Percentiles rank a stretch among this genome's conserved stretches.
Conservation (phyloP, 1,140 invertebrate genomes). For the Neotoxoptera formosana region DNA sequence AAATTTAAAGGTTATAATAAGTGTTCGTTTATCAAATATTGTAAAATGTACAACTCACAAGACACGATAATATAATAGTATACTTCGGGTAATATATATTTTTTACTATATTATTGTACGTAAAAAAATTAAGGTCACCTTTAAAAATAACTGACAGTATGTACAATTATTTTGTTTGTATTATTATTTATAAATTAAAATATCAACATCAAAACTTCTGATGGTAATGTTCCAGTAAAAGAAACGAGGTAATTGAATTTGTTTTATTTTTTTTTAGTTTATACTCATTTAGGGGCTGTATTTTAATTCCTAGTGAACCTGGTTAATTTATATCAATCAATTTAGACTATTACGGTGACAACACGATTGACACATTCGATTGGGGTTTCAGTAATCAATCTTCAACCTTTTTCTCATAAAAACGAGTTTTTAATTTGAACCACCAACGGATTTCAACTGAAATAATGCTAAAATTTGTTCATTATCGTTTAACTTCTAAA, state of each 20-base stretch:
- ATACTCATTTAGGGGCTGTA: not conserved
- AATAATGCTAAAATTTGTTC: not conserved
- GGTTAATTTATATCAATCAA: slow-evolving; percentile 29
- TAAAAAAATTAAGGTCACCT: too few relatives aligned
- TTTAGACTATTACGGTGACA: not conserved
- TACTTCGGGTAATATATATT: too few relatives aligned
- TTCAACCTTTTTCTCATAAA: slow-evolving; percentile 1
- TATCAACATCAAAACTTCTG: not conserved
- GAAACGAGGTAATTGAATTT: not conserved
- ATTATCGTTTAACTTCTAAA: not conserved
- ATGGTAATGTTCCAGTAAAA: not conserved
- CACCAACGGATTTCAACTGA: not conserved
- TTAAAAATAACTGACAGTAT: too few relatives aligned
- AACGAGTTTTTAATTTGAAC: slow-evolving; percentile 1
- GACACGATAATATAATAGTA: not conserved
- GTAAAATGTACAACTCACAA: not conserved
- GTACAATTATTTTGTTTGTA: not conserved
- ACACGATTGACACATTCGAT: slow-evolving; percentile 20
- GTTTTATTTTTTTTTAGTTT: not conserved
- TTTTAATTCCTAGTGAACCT: not conserved
- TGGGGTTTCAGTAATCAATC: slow-evolving; percentile 7
- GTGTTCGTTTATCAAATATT: not conserved
- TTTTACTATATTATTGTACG: too few relatives aligned
- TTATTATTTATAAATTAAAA: not conserved
- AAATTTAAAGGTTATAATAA: not conserved